phyloP scores from a whole-genome alignment of 2,888 invertebrate genomes.

The Petrolisthes cinctipes region DNA sequence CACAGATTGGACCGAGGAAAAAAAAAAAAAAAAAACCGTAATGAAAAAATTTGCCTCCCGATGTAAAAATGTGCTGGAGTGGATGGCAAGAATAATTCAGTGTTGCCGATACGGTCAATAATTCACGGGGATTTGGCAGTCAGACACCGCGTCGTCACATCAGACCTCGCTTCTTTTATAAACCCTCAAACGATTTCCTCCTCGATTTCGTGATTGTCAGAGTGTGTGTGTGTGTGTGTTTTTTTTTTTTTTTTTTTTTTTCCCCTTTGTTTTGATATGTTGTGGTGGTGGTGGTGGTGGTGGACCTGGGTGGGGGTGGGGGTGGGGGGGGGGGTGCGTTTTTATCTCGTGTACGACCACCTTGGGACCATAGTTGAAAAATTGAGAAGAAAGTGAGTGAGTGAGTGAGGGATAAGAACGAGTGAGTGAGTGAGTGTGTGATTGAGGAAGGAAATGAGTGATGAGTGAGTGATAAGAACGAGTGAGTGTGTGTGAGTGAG shows the following conservation, averaged over 20 bases:
- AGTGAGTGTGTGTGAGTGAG: not conserved
- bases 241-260: not conserved
- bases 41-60: not conserved
- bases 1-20: not conserved
- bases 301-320: not conserved
- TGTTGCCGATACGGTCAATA: conserved; percentile 21
- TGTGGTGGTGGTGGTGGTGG: not conserved
- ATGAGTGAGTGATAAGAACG: not conserved
- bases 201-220: conserved; percentile 21
- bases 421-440: not conserved
- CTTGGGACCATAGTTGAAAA: not conserved
- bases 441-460: not conserved
- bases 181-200: conserved; percentile 20
- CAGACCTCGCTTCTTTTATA: not conserved
- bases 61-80: conserved; percentile 20
- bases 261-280: not conserved
- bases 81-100: conserved; percentile 35
- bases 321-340: not conserved
- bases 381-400: not conserved
- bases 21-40: not conserved
- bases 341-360: too few species aligned
- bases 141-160: not conserved
- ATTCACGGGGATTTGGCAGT: conserved; percentile 19
- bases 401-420: not conserved
- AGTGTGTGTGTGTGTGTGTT: not conserved